These are phyloP conservation scores for Aulostomus chinensis DNA, from an alignment of 2,797 vertebrate species.

Conservation along the genomic window DNA sequence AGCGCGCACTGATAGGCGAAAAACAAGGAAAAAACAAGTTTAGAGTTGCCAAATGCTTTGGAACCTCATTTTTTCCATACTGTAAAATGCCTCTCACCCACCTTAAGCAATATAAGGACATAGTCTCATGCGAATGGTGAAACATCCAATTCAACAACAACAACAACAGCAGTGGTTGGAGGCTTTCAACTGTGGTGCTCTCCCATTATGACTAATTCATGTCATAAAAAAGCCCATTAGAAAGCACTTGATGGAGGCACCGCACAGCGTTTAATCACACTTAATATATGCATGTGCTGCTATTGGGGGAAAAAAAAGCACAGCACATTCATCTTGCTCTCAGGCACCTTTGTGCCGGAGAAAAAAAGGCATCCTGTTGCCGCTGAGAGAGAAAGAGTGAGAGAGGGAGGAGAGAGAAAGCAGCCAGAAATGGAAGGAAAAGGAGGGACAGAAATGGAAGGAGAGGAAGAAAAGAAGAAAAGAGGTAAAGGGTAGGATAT, in stretches of 20 bases:
- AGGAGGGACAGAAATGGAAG: constrained; percentile 2
- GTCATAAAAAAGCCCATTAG: constrained; percentile 83
- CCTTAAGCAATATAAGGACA: constrained; percentile 56
- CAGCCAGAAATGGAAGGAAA: neutral
- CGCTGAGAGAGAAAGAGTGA: constrained; percentile 41
- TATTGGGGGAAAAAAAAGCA: constrained; percentile 52
- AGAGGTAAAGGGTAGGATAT: constrained; percentile 15
- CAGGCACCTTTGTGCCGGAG: constrained; percentile 67
- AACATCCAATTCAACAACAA: constrained; percentile 57
- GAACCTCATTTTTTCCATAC: constrained; percentile 51
- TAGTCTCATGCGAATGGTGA: constrained; percentile 65
- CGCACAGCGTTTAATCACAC: constrained; percentile 81
- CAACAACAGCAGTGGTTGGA: constrained; percentile 63
- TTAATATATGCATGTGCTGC: constrained; percentile 81
- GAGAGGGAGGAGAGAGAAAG: constrained; percentile 12
- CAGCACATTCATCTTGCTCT: constrained; percentile 74
- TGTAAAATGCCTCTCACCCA: constrained; percentile 42
- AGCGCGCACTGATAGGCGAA: constrained; percentile 1
- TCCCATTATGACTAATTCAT: constrained; percentile 83
- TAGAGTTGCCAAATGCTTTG: constrained; percentile 24
- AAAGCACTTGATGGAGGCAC: constrained; percentile 82
- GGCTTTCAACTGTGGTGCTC: constrained; percentile 69
- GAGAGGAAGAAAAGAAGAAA: constrained; percentile 17
- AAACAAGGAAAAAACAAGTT: constrained; percentile 31
- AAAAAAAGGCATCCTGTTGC: constrained; percentile 63